Evolutionary conservation across 2,113 vertebrate genomes (phyloP).

Genomic region (Boulengeromyrus knoepffleri): DNA sequence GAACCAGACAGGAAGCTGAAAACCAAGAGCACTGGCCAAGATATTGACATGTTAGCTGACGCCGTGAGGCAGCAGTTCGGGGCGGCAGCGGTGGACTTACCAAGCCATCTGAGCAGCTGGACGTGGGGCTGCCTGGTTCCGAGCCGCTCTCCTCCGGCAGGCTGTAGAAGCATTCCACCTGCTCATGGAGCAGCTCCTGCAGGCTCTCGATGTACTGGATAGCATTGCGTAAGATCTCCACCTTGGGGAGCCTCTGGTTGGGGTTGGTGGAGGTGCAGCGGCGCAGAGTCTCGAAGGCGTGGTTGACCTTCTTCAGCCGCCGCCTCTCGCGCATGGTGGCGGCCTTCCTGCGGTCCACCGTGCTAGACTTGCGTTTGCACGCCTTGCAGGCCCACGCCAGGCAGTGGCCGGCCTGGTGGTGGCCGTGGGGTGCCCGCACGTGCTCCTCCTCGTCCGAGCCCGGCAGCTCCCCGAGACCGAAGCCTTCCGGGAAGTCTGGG

Average conservation of each 20-base stretch:
- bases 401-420: constrained; percentile 88
- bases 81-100: constrained; percentile 58
- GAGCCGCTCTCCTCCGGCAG: constrained; percentile 76
- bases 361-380: constrained; percentile 87
- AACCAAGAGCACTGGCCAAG: background rate
- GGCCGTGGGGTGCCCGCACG: constrained; percentile 73
- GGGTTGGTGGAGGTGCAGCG: constrained; percentile 89
- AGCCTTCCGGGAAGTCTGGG: constrained; percentile 56
- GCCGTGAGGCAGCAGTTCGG: background rate
- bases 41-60: background rate
- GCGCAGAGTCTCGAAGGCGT: constrained; percentile 87
- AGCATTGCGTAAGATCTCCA: constrained; percentile 94
- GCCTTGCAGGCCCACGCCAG: constrained; percentile 98
- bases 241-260: constrained; percentile 90
- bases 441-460: constrained; percentile 88
- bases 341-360: constrained; percentile 80
- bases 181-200: constrained; percentile 84
- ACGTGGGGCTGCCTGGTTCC: constrained; percentile 80
- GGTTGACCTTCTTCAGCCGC: constrained; percentile 93
- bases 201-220: constrained; percentile 94
- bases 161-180: constrained; percentile 84
- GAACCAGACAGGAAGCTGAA: background rate
- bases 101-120: constrained; percentile 87
- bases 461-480: constrained; percentile 59
- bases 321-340: constrained; percentile 95